These are phyloP conservation scores for Didymodactylos carnosus DNA, from an alignment of 2,888 invertebrate species.

Conservation along the genomic window DNA sequence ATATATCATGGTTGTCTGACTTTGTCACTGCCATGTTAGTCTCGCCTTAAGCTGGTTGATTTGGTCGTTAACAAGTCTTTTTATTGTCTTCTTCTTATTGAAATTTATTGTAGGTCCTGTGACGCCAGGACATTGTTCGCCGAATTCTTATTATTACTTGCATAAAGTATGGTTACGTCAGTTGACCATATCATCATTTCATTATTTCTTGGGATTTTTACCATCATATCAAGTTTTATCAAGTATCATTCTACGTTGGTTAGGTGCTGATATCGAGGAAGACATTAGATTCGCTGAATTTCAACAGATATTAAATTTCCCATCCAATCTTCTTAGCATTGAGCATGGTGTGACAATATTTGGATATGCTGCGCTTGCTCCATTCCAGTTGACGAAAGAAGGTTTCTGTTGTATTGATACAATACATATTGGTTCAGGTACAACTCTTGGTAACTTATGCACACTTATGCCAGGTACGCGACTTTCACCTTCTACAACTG, in stretches of 20 bases:
- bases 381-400: neutral
- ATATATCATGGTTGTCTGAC: neutral
- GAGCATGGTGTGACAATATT: neutral
- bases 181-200: neutral
- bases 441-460: neutral
- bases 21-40: neutral
- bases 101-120: neutral
- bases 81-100: neutral
- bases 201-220: neutral
- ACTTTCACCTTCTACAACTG: neutral
- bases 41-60: neutral
- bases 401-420: neutral
- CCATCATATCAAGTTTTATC: neutral
- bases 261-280: neutral
- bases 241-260: no score
- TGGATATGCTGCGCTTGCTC: neutral
- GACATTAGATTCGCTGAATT: neutral
- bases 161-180: neutral
- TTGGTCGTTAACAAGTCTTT: neutral
- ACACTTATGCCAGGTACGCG: neutral
- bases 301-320: neutral
- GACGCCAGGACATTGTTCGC: neutral
- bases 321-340: neutral
- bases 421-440: neutral
- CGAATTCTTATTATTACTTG: neutral